Evolutionary conservation across 2,888 invertebrate genomes (phyloP).

Genomic region (Tenthredo mesomela): DNA sequence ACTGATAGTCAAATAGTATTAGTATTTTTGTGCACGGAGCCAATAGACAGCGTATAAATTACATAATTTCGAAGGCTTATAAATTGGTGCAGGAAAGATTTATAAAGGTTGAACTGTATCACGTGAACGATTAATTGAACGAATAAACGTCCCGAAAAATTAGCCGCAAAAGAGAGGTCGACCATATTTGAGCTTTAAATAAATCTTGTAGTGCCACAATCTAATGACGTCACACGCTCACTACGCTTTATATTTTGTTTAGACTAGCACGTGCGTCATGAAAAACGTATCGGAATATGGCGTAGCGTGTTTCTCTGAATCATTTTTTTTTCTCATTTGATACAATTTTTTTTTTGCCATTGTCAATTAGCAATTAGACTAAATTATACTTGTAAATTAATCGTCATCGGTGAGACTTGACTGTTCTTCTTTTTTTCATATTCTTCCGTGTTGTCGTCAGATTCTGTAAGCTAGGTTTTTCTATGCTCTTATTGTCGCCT

Average conservation of each 20-base stretch:
- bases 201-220: constrained; percentile 3
- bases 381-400: background rate
- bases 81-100: background rate
- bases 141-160: background rate
- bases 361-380: background rate
- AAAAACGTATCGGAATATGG: background rate
- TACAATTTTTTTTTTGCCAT: background rate
- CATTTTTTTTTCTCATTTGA: background rate
- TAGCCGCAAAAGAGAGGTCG: background rate
- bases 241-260: constrained; percentile 1
- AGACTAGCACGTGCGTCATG: constrained; percentile 10
- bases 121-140: background rate
- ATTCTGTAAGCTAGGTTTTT: background rate
- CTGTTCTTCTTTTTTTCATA: background rate
- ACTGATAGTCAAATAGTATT: no score
- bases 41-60: background rate
- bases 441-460: background rate
- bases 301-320: background rate
- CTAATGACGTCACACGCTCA: background rate
- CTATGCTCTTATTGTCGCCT: background rate
- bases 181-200: background rate
- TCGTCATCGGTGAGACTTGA: background rate
- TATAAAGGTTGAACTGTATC: background rate
- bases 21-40: no score
- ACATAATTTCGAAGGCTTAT: background rate